Evolutionary conservation across 2,888 invertebrate genomes (phyloP).

Genomic region (Trissoscelio sp.): DNA sequence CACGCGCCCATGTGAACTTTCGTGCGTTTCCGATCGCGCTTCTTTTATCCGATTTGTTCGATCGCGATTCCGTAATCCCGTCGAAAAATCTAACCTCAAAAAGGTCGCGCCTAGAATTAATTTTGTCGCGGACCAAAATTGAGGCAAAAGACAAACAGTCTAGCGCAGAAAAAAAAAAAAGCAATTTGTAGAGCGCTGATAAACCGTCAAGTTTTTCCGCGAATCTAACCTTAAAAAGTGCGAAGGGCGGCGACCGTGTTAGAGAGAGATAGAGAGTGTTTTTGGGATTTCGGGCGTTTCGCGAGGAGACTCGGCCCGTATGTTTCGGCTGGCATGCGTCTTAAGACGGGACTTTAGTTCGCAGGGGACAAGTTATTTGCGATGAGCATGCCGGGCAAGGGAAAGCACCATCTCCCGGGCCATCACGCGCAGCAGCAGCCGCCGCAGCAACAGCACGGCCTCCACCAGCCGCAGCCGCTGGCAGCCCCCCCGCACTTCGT

Average conservation of each 20-base stretch:
- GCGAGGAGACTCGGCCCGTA: slow-evolving; percentile 37
- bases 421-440: slow-evolving; percentile 28
- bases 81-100: too few relatives aligned
- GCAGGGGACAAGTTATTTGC: slow-evolving; percentile 46
- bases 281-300: background rate
- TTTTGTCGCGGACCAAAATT: too few relatives aligned
- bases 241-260: slow-evolving; percentile 11
- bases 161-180: too few relatives aligned
- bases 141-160: too few relatives aligned
- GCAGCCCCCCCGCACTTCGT: slow-evolving; percentile 17
- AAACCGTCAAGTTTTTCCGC: background rate
- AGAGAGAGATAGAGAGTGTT: slow-evolving; percentile 19
- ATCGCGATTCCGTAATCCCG: too few relatives aligned
- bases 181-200: too few relatives aligned
- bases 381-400: slow-evolving; percentile 63
- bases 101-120: too few relatives aligned
- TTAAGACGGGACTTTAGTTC: slow-evolving; percentile 51
- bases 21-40: too few relatives aligned
- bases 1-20: too few relatives aligned
- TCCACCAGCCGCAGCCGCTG: slow-evolving; percentile 51
- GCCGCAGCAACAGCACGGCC: slow-evolving; percentile 35
- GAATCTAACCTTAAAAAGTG: background rate
- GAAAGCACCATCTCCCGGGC: slow-evolving; percentile 48
- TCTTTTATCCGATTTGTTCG: too few relatives aligned
- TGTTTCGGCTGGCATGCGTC: slow-evolving; percentile 59